Conservation (phyloP, 2,113 vertebrate species). For the Onychorhynchus coronatus region DNA sequence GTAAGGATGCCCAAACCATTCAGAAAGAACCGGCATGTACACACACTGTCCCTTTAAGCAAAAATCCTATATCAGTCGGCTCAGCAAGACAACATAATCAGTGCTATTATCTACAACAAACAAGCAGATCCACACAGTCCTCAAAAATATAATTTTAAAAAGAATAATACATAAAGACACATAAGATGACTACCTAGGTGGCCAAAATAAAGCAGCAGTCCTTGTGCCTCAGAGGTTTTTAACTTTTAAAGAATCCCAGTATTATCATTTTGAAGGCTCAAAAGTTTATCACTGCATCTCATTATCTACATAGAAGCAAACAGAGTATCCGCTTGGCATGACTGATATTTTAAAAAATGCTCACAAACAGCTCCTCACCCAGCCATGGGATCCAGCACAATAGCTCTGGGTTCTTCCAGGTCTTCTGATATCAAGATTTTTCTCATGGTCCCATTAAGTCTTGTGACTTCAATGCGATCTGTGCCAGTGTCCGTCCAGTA, state of each 20-base stretch:
- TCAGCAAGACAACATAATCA: background rate
- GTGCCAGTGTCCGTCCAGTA: conserved; percentile 98
- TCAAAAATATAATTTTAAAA: background rate
- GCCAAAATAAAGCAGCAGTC: background rate
- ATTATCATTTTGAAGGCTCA: background rate
- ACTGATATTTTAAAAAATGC: background rate
- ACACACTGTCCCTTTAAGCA: background rate
- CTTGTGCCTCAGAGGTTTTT: background rate
- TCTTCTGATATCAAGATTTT: conserved; percentile 96
- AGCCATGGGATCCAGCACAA: conserved; percentile 89
- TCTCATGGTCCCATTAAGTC: conserved; percentile 95
- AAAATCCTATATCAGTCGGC: background rate
- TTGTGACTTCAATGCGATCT: conserved; percentile 93
- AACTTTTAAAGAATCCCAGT: background rate
- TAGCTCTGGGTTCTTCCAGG: conserved; percentile 93
- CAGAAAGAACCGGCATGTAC: background rate
- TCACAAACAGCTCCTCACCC: conserved; percentile 78
- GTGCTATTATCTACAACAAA: background rate
- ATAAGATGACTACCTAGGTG: background rate
- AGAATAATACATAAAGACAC: background rate
- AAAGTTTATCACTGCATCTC: background rate
- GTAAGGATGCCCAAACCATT: background rate
- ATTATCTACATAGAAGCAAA: background rate
- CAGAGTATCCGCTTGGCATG: background rate
- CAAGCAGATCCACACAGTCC: background rate